These are phyloP conservation scores for Telmatherina bonti DNA, from an alignment of 2,797 vertebrate genomes.

Conservation along the genomic window DNA sequence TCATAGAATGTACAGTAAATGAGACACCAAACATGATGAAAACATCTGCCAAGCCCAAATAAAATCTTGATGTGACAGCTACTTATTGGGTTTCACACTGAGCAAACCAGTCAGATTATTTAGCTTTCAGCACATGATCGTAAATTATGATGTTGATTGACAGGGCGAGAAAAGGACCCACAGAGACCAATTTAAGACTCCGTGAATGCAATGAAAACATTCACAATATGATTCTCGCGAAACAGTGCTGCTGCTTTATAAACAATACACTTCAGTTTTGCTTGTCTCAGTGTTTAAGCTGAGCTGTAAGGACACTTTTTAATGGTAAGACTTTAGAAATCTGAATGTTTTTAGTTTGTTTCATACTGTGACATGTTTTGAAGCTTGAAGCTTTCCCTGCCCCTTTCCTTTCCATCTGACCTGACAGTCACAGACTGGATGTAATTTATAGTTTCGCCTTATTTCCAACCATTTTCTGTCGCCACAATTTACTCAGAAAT, in stretches of 20 bases:
- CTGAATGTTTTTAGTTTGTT: constrained; percentile 4
- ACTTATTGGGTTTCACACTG: background rate
- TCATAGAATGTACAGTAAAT: constrained; percentile 8
- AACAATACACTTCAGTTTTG: background rate
- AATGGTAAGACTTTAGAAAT: background rate
- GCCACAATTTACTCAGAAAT: background rate
- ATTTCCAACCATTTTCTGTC: constrained; percentile 35
- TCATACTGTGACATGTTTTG: constrained; percentile 15
- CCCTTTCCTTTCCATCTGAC: constrained; percentile 19
- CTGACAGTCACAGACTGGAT: constrained; percentile 50
- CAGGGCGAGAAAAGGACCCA: background rate
- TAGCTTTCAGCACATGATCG: constrained; percentile 9
- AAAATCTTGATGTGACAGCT: constrained; percentile 6
- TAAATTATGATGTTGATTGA: constrained; percentile 32
- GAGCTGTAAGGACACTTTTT: background rate
- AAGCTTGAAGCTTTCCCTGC: constrained; percentile 17
- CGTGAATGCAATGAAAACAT: background rate
- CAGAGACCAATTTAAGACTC: background rate
- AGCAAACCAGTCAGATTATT: constrained; percentile 25
- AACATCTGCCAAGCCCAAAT: constrained; percentile 25
- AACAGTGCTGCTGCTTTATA: constrained; percentile 1
- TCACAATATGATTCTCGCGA: background rate
- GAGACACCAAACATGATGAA: constrained; percentile 29
- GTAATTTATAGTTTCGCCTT: constrained; percentile 39
- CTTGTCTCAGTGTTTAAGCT: background rate